These are phyloP conservation scores for Myotis findleyi DNA, from an alignment of 2,797 vertebrate species.

Conservation along the genomic window DNA sequence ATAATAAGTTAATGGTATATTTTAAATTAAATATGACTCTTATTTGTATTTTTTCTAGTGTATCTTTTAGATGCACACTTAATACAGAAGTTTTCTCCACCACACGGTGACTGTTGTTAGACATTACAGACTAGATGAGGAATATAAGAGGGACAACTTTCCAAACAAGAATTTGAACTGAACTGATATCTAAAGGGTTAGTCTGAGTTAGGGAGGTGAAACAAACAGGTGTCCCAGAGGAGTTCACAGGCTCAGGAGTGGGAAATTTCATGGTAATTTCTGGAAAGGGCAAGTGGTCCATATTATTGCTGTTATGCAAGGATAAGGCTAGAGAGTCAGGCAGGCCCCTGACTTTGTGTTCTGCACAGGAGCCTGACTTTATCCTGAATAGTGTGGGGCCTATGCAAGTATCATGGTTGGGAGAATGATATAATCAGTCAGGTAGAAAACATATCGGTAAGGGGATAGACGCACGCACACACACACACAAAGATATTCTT, in stretches of 20 bases:
- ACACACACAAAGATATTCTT: neutral
- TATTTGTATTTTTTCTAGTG: constrained; percentile 29
- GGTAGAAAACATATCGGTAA: neutral
- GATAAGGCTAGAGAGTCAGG: neutral
- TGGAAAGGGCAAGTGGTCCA: neutral
- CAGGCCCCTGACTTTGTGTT: neutral
- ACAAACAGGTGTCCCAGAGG: neutral
- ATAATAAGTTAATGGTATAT: neutral
- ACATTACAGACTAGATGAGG: neutral
- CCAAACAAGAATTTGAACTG: neutral
- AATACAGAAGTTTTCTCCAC: neutral
- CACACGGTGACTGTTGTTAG: neutral
- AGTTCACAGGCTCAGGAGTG: neutral
- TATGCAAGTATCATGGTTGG: neutral
- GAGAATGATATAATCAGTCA: neutral
- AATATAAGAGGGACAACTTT: neutral
- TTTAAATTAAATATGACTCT: constrained; percentile 15
- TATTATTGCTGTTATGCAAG: neutral
- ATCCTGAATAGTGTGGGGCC: neutral
- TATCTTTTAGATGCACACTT: neutral
- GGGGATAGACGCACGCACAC: neutral
- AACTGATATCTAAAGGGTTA: neutral
- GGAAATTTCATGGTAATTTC: neutral
- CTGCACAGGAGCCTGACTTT: neutral
- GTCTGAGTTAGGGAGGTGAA: neutral